Base-by-base conservation (phyloP, 2,888 invertebrate species). In the Steinernema hermaphroditum region DNA sequence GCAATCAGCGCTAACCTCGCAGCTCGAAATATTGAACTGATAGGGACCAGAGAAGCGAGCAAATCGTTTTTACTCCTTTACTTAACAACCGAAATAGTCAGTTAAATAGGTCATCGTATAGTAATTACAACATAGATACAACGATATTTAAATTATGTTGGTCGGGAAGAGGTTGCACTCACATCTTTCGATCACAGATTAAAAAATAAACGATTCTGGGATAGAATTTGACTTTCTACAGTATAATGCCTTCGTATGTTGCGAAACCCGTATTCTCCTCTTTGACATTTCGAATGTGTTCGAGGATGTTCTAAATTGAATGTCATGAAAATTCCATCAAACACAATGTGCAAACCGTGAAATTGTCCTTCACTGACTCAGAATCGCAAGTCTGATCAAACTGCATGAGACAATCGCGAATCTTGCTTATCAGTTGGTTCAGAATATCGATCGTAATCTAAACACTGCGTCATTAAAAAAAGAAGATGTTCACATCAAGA, bases 341-440 rank as follows among this genome's bases (percentile, higher is more conserved):
- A n/a, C 37, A 37, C 37, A 37, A n/a, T 16, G 43, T 41, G 9
- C 46, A 46, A 29, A 81, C 83, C 54, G 92, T 92, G 88, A 96
- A 94, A 88, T 96, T 96, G 86, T 93, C 94, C 77, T 93, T 93
- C 80, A 98, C 94, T 89, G 96, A 95, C 85, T 97, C 96, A 37
- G 94, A 94, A 88, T 97, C 97, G 84, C 96, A 95, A 22, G 93
- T 94, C 69, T 92, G 92, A 86, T 97, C 97, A 76, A 98, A 89
- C 88, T 94, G 94, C 0, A 94, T 93, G 37, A 96, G 88, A 87
- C 96, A 94, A 84, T 96, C 95, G 79, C 93, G 92, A 68, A 97
- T 93, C 88, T 96, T 95, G 44, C 91, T 91, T 76, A 96, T 93
- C 68, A 97, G 91, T 87, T 92, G 91, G 85, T 91, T 91, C 72